A percentile compares a stretch with the other conserved stretches of the same genome.
These are phyloP conservation scores for Ophiothrix spiculata DNA, from an alignment of 35 echinoderm and acorn worm species.

Conservation along the genomic window DNA sequence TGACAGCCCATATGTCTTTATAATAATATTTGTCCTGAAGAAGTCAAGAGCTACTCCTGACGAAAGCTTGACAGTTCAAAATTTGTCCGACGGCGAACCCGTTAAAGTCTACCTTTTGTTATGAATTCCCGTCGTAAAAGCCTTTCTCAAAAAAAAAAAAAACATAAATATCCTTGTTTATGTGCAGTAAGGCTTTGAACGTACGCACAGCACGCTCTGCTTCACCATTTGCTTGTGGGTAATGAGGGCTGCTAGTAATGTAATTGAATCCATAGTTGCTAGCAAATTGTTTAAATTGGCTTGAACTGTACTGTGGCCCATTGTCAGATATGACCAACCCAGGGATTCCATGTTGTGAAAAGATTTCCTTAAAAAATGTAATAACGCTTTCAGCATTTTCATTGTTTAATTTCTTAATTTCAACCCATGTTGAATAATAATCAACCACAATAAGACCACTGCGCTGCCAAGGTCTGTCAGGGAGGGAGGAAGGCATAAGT, in stretches of 20 bases:
- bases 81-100: too few relatives aligned
- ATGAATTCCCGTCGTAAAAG: too few relatives aligned
- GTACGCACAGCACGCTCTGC: constrained; percentile 62
- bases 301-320: background rate
- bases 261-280: constrained; percentile 10
- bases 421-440: constrained; percentile 38
- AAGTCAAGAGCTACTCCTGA: too few relatives aligned
- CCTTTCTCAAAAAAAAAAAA: too few relatives aligned
- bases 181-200: constrained; percentile 55
- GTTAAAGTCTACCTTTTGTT: too few relatives aligned
- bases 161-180: constrained; percentile 30
- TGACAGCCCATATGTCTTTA: too few relatives aligned
- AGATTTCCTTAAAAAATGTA: constrained; percentile 21
- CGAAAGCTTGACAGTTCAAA: too few relatives aligned
- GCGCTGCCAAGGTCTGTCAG: constrained; percentile 46
- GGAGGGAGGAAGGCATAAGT: constrained; percentile 46
- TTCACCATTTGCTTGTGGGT: constrained; percentile 55
- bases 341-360: constrained; percentile 33
- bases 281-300: constrained; percentile 60
- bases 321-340: background rate
- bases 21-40: too few relatives aligned
- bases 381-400: constrained; percentile 4
- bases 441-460: constrained; percentile 32
- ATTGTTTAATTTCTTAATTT: constrained; percentile 22
- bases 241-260: constrained; percentile 30